A percentile compares a stretch with the other conserved stretches of the same genome.
Conservation (phyloP, 2,113 vertebrate species). For the Regulus satrapa region DNA sequence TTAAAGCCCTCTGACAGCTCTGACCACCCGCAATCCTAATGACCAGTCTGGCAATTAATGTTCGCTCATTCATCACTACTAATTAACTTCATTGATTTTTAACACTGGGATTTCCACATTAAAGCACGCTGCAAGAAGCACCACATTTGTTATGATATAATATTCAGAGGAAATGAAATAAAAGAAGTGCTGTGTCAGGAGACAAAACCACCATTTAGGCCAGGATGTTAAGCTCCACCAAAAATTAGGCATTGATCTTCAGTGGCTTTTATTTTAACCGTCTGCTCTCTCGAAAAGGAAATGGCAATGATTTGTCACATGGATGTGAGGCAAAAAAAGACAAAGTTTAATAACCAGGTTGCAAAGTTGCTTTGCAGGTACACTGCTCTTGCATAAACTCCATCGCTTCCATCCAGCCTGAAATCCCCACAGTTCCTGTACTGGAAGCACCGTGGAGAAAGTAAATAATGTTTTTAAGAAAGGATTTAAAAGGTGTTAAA, state of each 20-base stretch:
- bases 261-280: not conserved
- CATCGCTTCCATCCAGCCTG: not conserved
- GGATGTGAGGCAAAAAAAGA: not conserved
- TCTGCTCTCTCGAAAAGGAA: not conserved
- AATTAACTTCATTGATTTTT: slow-evolving; percentile 88
- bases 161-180: slow-evolving; percentile 19
- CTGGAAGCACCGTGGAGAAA: not conserved
- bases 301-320: not conserved
- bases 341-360: not conserved
- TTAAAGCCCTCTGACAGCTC: not conserved
- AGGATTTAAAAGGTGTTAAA: not conserved
- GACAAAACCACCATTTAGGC: not conserved
- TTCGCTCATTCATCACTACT: slow-evolving; percentile 85
- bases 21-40: slow-evolving; percentile 67
- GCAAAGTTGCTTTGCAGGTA: not conserved
- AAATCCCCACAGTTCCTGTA: not conserved
- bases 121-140: not conserved
- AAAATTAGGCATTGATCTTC: not conserved
- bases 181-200: not conserved
- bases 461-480: not conserved
- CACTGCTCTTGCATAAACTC: not conserved
- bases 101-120: slow-evolving; percentile 41
- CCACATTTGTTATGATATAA: slow-evolving; percentile 20
- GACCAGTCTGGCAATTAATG: slow-evolving; percentile 60
- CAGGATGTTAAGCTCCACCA: not conserved